Percentiles rank a stretch among this genome's conserved stretches.
Conservation (phyloP, 2,113 vertebrate species). For the Festucalex cinctus region DNA sequence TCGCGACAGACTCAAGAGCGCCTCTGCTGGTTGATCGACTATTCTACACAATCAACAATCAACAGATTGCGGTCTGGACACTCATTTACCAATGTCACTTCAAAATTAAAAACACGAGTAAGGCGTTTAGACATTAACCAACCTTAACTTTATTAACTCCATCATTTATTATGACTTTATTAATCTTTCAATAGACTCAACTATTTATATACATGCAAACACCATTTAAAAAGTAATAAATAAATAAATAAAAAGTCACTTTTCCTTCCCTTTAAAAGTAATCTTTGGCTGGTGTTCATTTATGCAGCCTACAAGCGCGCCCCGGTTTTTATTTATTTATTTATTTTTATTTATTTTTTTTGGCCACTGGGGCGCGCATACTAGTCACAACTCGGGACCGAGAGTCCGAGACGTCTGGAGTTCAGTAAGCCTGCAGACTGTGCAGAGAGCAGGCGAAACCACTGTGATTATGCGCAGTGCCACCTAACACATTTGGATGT, state of each 20-base stretch:
- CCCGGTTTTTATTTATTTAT: too few relatives aligned
- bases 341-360: too few relatives aligned
- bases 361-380: not conserved
- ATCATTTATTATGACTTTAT: not conserved
- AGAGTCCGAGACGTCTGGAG: not conserved
- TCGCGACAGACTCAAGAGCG: too few relatives aligned
- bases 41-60: not conserved
- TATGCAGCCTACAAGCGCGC: not conserved
- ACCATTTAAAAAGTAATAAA: not conserved
- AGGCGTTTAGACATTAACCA: not conserved
- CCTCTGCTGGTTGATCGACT: too few relatives aligned
- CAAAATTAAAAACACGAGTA: not conserved
- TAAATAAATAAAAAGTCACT: too few relatives aligned
- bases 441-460: not conserved
- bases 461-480: not conserved
- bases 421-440: not conserved
- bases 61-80: not conserved
- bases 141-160: not conserved
- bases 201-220: not conserved
- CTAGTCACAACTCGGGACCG: not conserved
- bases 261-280: not conserved
- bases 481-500: not conserved
- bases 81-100: not conserved
- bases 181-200: not conserved
- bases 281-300: not conserved